Evolutionary conservation across 2,113 vertebrate genomes (phyloP), one percentile per base, ranked within the genome.

Genomic region (Picathartes gymnocephalus): DNA sequence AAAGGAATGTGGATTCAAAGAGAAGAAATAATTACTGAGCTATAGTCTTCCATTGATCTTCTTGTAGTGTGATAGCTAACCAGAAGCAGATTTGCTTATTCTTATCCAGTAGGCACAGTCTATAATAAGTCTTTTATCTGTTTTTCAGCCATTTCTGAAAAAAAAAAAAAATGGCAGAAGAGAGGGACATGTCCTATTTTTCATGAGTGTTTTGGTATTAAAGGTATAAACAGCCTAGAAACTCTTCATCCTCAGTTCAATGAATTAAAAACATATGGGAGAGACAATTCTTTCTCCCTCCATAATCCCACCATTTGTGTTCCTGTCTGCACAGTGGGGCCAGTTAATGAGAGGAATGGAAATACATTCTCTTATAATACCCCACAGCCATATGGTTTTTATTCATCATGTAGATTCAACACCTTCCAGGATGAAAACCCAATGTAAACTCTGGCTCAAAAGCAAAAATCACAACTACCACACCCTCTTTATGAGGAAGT

Each of bases 21-120:
- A 48, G 37, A 81, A 93, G n/a, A 91, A 92, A 86, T 86, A 86
- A 86, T 93, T 88, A 76, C 57, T 20, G 35, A 88, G 71, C 18
- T 77, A 10, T 61, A 88, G 57, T 57, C 13, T 5, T 78, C 33
- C 69, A 89, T 37, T 87, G 78, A 87, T 87, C 30, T 84, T 90
- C 74, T 77, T 74, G 37, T 57, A 81, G 57, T 35, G 30, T 91
- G 73, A 84, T 71, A 74, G 53, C 16, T 79, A 89, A 91, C 37
- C n/a, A 81, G 54, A 76, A 73, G 21, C 25, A 89, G 50, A 76
- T 76, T 93, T 93, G 11, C 45, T 89, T 89, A 64, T 92, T 89
- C 70, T 91, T 20, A 88, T 86, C 39, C 51, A 64, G 56, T 33
- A 62, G 60, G 9, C 14, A 35, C 18, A 57, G 20, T 42, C 20